A percentile compares a stretch with the other conserved stretches of the same genome.
These are phyloP conservation scores for Trematomus bernacchii DNA, from an alignment of 2,797 vertebrate species.

Conservation along the genomic window DNA sequence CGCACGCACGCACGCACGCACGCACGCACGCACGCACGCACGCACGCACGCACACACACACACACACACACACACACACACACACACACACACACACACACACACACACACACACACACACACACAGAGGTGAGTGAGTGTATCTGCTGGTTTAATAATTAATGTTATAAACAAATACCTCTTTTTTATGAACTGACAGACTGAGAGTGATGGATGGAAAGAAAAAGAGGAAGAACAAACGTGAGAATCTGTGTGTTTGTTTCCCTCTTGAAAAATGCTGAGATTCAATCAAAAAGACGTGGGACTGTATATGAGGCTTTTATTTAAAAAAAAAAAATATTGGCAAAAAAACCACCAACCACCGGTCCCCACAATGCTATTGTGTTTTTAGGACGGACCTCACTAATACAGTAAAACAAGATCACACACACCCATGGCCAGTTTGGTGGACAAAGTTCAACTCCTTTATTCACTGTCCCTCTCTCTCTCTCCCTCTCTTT, in stretches of 20 bases:
- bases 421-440: neutral
- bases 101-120: too few species aligned
- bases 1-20: too few species aligned
- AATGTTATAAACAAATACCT: slow-evolving; percentile 32
- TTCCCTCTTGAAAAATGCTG: too few species aligned
- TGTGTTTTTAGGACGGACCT: neutral
- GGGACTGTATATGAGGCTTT: too few species aligned
- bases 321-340: too few species aligned
- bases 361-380: neutral
- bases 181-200: neutral
- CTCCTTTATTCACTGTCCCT: neutral
- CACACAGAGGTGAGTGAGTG: neutral
- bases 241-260: neutral
- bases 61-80: too few species aligned
- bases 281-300: too few species aligned
- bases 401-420: neutral
- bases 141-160: slow-evolving; percentile 42
- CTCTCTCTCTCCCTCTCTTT: neutral
- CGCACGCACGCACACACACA: too few species aligned
- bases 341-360: too few species aligned
- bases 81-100: too few species aligned
- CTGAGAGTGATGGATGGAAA: slow-evolving; percentile 14
- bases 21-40: too few species aligned
- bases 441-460: slow-evolving; percentile 14
- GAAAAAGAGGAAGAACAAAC: slow-evolving; percentile 1